A percentile compares a stretch with the other conserved stretches of the same genome.
Conservation (phyloP, 2,888 invertebrate species). For the Meghimatium bilineatum region DNA sequence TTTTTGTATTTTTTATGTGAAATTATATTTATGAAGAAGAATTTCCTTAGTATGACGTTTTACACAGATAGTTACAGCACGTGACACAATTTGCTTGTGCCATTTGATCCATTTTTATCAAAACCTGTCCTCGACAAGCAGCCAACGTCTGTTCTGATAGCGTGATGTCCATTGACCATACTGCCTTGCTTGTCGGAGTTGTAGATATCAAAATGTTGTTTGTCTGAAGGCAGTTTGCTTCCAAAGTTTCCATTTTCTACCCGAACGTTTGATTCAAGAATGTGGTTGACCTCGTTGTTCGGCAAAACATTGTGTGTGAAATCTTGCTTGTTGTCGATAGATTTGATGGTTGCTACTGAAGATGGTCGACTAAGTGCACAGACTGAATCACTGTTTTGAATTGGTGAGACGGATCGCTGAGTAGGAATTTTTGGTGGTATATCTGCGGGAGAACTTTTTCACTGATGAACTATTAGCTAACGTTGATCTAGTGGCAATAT, state of each 20-base stretch:
- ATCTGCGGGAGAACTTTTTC: neutral
- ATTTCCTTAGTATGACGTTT: too few relatives aligned
- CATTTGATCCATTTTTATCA: constrained; percentile 9
- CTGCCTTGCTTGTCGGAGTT: neutral
- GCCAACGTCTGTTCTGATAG: constrained; percentile 35
- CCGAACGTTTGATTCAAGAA: neutral
- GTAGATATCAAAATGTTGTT: constrained; percentile 18
- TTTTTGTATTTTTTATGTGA: too few relatives aligned
- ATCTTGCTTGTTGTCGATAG: neutral
- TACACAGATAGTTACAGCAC: constrained; percentile 4
- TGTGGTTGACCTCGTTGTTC: constrained; percentile 17
- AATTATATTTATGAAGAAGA: too few relatives aligned
- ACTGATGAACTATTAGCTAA: neutral
- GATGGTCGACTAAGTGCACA: constrained; percentile 18
- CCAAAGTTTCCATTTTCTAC: constrained; percentile 31
- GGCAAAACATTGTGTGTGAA: neutral
- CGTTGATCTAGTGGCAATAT: neutral
- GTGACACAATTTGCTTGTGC: constrained; percentile 34
- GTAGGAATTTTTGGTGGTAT: neutral
- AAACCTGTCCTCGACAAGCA: constrained; percentile 15
- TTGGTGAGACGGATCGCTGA: neutral
- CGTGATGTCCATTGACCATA: constrained; percentile 14
- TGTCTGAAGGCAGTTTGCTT: neutral
- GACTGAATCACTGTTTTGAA: constrained; percentile 21
- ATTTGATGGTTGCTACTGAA: constrained; percentile 23